phyloP scores from a whole-genome alignment of 2,888 invertebrate species.

The Lissonota sp. region DNA sequence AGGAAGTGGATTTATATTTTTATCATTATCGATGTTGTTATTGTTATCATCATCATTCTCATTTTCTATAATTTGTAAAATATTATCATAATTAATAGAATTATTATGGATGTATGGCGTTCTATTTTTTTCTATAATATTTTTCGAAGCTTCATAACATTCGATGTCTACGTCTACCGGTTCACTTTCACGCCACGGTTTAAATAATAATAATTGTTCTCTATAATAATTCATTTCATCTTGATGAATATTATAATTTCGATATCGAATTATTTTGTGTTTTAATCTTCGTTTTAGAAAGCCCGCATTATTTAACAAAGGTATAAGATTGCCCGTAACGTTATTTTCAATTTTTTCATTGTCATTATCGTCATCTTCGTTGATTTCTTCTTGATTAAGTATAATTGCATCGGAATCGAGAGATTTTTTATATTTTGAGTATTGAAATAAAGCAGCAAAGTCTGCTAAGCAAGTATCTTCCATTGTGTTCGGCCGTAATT shows the following conservation, averaged over 20 bases:
- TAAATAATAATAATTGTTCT: no score
- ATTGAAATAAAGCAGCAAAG: conserved; percentile 37
- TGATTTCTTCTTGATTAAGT: neutral
- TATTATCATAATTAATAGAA: conserved; percentile 32
- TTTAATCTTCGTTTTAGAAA: conserved; percentile 28
- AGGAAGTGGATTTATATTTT: no score
- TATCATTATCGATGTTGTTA: conserved; percentile 8
- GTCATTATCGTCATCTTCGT: conserved; percentile 23
- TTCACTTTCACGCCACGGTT: conserved; percentile 54
- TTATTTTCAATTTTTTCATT: conserved; percentile 24
- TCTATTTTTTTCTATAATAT: no score
- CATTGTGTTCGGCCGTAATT: conserved; percentile 27
- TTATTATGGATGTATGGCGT: no score
- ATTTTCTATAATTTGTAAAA: conserved; percentile 38
- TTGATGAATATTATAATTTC: conserved; percentile 49
- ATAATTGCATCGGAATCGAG: neutral
- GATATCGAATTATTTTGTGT: conserved; percentile 35
- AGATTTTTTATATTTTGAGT: conserved; percentile 16
- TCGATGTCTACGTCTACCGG: neutral
- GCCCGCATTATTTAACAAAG: conserved; percentile 45
- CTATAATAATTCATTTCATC: conserved; percentile 48
- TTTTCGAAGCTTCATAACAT: no score
- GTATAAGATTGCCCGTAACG: conserved; percentile 12
- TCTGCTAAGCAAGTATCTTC: conserved; percentile 51
- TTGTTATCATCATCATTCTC: conserved; percentile 16